phyloP scores from a whole-genome alignment of 2,888 invertebrate species.

The Synergus laeviventris region DNA sequence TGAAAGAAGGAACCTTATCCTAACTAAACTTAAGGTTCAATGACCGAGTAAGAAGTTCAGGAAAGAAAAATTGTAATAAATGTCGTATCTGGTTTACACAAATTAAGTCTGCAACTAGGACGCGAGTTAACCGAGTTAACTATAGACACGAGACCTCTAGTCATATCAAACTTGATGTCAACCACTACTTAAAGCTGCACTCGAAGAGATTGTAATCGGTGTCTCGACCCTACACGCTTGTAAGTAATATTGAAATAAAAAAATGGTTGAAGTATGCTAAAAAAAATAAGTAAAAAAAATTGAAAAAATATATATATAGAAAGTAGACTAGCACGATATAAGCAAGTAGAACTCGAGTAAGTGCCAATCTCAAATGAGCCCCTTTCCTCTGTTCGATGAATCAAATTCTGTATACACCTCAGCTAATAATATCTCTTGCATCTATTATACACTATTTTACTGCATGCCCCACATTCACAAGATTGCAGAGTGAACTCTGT shows the following conservation, averaged over 20 bases:
- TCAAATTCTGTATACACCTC: constrained; percentile 22
- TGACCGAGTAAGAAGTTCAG: constrained; percentile 15
- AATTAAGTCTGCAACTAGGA: constrained; percentile 39
- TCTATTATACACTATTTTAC: constrained; percentile 43
- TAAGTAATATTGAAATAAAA: constrained; percentile 27
- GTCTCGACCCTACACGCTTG: constrained; percentile 16
- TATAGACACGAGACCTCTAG: constrained; percentile 33
- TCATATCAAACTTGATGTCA: constrained; percentile 33
- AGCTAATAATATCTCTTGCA: constrained; percentile 54
- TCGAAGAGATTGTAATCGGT: constrained; percentile 33
- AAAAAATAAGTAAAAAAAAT: neutral
- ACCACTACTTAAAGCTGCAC: constrained; percentile 20
- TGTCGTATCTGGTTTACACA: constrained; percentile 24
- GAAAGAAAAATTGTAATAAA: constrained; percentile 29
- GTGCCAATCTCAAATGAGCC: constrained; percentile 41
- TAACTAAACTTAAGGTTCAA: neutral
- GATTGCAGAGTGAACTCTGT: constrained; percentile 39
- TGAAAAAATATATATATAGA: neutral
- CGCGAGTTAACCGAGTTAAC: constrained; percentile 39
- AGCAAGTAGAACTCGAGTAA: constrained; percentile 31
- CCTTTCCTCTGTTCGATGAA: constrained; percentile 35
- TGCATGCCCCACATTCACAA: constrained; percentile 48
- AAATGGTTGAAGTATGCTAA: neutral
- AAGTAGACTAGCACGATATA: constrained; percentile 40
- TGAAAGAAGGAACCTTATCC: neutral